Evolutionary conservation across 2,888 invertebrate genomes (phyloP).

Genomic region (Pachliopta kotzebuea): DNA sequence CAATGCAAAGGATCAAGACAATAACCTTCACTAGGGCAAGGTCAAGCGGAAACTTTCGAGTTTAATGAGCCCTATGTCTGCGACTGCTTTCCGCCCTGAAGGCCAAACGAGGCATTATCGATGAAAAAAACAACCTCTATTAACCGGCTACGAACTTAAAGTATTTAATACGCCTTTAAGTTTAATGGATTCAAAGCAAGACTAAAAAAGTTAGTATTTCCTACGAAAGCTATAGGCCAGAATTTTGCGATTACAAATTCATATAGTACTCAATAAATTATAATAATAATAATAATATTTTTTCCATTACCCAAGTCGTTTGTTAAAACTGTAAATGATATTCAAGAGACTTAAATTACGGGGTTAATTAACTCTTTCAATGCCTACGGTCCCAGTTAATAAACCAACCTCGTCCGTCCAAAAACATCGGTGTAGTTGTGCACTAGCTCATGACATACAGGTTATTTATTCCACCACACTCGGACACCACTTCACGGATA

Average conservation of each 20-base stretch:
- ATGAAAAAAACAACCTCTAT: constrained; percentile 20
- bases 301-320: background rate
- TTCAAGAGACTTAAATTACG: constrained; percentile 14
- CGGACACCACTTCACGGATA: constrained; percentile 59
- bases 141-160: constrained; percentile 14
- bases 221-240: too few species aligned
- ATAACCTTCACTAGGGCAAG: constrained; percentile 56
- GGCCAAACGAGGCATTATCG: constrained; percentile 33
- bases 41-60: constrained; percentile 59
- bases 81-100: constrained; percentile 33
- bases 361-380: constrained; percentile 21
- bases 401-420: constrained; percentile 73
- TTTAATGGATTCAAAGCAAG: background rate
- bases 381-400: constrained; percentile 21
- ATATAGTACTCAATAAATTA: background rate
- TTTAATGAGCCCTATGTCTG: constrained; percentile 42
- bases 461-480: constrained; percentile 54
- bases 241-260: background rate
- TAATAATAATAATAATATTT: background rate
- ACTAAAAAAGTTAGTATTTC: too few species aligned
- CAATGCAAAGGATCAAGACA: constrained; percentile 38
- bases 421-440: constrained; percentile 62
- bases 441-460: constrained; percentile 60
- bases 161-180: background rate
- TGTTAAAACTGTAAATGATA: constrained; percentile 10